phyloP scores from a whole-genome alignment of 2,888 invertebrate species.

The Drosophila helvetica region DNA sequence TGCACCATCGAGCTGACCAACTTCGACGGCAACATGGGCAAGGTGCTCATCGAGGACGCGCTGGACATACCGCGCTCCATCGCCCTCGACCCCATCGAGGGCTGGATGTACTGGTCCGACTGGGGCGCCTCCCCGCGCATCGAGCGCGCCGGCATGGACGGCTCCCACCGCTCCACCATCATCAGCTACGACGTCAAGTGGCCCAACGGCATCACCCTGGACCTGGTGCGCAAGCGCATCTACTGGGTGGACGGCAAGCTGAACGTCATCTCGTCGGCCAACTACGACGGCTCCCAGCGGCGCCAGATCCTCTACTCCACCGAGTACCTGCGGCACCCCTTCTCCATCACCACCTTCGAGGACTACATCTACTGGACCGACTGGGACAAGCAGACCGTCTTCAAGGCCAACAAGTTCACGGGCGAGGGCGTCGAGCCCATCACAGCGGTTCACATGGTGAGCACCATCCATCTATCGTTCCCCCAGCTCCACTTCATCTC shows the following conservation, averaged over 20 bases:
- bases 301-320: constrained; percentile 91
- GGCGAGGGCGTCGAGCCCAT: constrained; percentile 91
- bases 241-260: constrained; percentile 99
- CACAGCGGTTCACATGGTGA: constrained; percentile 91
- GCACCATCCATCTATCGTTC: constrained; percentile 39
- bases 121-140: constrained; percentile 97
- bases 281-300: constrained; percentile 93
- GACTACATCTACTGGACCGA: constrained; percentile 99
- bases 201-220: constrained; percentile 98
- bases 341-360: constrained; percentile 98
- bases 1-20: constrained; percentile 97
- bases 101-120: constrained; percentile 99
- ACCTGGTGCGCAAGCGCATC: constrained; percentile 93
- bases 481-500: not conserved
- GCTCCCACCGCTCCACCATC: constrained; percentile 93
- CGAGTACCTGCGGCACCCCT: constrained; percentile 94
- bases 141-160: constrained; percentile 98
- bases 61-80: constrained; percentile 97
- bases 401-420: constrained; percentile 95
- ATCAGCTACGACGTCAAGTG: constrained; percentile 95
- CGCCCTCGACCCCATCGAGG: constrained; percentile 95
- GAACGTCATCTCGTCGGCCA: constrained; percentile 94
- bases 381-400: constrained; percentile 97
- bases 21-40: constrained; percentile 95
- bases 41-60: constrained; percentile 92